Evolutionary conservation across 1,140 invertebrate genomes (phyloP).

Genomic region (Hypsibius dujardini): DNA sequence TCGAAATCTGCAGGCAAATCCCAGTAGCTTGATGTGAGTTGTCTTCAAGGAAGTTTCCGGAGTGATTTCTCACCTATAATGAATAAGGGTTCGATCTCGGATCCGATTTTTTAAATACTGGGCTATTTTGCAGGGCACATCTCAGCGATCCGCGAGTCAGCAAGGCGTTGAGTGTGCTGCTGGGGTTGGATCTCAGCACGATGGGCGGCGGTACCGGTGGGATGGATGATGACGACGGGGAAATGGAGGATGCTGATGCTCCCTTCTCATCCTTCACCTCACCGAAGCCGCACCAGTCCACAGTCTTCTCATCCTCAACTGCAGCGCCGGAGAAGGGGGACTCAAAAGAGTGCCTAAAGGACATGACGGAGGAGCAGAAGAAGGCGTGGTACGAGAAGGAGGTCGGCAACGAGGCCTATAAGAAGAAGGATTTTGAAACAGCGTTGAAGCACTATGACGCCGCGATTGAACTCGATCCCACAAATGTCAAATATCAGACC

Average conservation of each 20-base stretch:
- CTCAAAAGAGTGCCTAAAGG: conserved; percentile 25
- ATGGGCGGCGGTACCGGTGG: conserved; percentile 24
- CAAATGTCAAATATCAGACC: conserved; percentile 75
- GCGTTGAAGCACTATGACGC: conserved; percentile 73
- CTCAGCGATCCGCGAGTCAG: conserved; percentile 46
- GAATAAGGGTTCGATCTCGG: neutral
- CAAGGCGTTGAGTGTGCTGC: conserved; percentile 48
- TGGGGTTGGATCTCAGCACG: conserved; percentile 40
- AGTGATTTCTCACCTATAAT: neutral
- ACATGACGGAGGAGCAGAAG: conserved; percentile 44
- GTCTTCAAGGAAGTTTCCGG: neutral
- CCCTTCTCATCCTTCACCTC: conserved; percentile 23
- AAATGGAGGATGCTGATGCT: conserved; percentile 32
- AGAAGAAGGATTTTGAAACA: conserved; percentile 76
- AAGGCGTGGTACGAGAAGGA: conserved; percentile 65
- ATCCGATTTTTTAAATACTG: neutral
- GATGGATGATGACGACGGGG: conserved; percentile 34
- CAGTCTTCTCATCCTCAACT: conserved; percentile 18
- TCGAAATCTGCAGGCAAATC: conserved; percentile 44
- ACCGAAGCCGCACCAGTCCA: conserved; percentile 10
- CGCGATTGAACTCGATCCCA: conserved; percentile 70
- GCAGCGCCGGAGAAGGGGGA: conserved; percentile 14
- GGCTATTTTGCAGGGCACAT: neutral
- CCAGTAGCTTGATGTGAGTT: conserved; percentile 36
- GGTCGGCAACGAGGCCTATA: conserved; percentile 79